Base-by-base conservation (phyloP, 1,140 invertebrate genomes). In the Trachymyrmex cornetzi region DNA sequence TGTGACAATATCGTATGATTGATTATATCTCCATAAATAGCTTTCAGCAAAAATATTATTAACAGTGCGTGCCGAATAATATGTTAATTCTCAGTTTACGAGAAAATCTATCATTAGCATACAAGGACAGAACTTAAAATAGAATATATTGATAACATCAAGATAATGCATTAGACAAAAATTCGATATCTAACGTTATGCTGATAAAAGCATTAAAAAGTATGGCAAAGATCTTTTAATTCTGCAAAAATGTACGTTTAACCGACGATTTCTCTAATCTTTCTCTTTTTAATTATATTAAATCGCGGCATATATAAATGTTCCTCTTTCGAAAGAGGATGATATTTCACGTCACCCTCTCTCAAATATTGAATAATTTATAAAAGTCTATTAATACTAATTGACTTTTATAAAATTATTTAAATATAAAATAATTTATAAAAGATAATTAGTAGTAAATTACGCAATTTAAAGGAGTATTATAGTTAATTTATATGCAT, bases 121-220 rank as follows among this genome's bases (percentile, higher is more conserved):
- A 59, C 67, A 72, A 82, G 24, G 38, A 74, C 38, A 24, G 38
- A 82, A 74, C 24, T 59, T 74, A 48, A 82, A 74, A 59, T 59
- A 59, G 53, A 48, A 48, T 34, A 44, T 12, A 71, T 27, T 38
- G 53, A 59, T 59, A 38, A 38, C 34, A 38, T 0, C 34, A 38
- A 44, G 38, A 44, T 44, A 44, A 55, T 14, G 53, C 2, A 55
- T n/a, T n/a, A 55, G 19, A 55, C 30, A 72, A 2, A 27, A 24
- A 38, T 48, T 48, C 16, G 53, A 72, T 24, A 30, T 59, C 16
- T 69, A 67, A 6, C 27, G 1, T 67, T 72, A 72, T 19, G 19
- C 3, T 48, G 24, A n/a, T 38, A 14, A 72, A 5, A 75, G 16
- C 2, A 59, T 12, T 34, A 38, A 22, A 30, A 74, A 5, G 16